Evolutionary conservation across 2,888 invertebrate genomes (phyloP), one percentile per base, ranked within the genome.

Genomic region (Acanthopleura granulata): DNA sequence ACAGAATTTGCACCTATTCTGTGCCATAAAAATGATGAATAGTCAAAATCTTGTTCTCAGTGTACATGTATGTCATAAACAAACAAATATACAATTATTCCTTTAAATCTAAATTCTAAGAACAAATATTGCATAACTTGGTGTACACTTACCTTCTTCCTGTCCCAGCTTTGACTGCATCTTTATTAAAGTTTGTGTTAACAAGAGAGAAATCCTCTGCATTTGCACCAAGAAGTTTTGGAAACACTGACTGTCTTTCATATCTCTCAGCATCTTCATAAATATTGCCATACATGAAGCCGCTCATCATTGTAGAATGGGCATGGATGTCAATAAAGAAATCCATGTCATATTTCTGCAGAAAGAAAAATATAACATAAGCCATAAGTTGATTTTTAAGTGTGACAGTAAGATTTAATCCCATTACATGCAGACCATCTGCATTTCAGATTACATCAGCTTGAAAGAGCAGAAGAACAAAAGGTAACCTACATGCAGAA

Each of bases 241-340:
- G 98, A 85, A 99, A 95, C 3, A 99, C 95, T 70, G 97, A 95
- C 91, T 99, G 99, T 49, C 97, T 93, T 90, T 99, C 98, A 89
- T 96, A 97, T 87, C 90, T 82, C 6, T 85, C 86, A 30, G 84
- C 82, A 79, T 91, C 90, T 30, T 91, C 91, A 75, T 88, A 91
- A n/a, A 88, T 87, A 82, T 97, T 98, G 29, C 98, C 99, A 86
- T 97, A 96, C 79, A 98, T 94, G 91, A 98, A 99, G 74, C 96
- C 95, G 14, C 98, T 98, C 88, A 95, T 95, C 77, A 97, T 93
- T 82, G 95, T 97, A 18, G 96, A 94, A 89, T 99, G 97, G 12
- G 97, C 96, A 89, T 99, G 99, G 72, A 99, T 92, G 91, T 99
- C 99, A 75, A 99, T 93, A 78, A 97, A 95, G 89, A 98, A 96